phyloP scores from a whole-genome alignment of 2,888 invertebrate species.

The Hirtodrosophila histrioides region DNA sequence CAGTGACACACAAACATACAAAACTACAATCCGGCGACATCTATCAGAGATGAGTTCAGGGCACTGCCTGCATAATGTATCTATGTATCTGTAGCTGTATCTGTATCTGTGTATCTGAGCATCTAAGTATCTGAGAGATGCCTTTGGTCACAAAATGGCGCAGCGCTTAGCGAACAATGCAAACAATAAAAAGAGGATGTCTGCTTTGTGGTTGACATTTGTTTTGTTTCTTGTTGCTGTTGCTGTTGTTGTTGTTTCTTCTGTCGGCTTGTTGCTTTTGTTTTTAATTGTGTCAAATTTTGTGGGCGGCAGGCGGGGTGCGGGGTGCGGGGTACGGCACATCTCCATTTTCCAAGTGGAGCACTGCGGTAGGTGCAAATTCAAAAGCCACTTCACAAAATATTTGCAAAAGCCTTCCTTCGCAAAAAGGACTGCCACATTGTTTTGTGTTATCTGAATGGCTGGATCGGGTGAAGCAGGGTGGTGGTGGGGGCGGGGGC shows the following conservation, averaged over 20 bases:
- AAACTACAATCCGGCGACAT: slow-evolving; percentile 4
- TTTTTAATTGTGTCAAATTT: slow-evolving; percentile 77
- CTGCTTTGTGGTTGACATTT: slow-evolving; percentile 74
- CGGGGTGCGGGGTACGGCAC: slow-evolving; percentile 3
- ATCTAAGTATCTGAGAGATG: slow-evolving; percentile 66
- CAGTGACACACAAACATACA: slow-evolving; percentile 52
- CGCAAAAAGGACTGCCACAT: slow-evolving; percentile 41
- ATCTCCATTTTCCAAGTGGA: slow-evolving; percentile 48
- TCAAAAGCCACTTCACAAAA: slow-evolving; percentile 78
- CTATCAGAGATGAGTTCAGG: slow-evolving; percentile 16
- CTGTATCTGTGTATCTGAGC: slow-evolving; percentile 57
- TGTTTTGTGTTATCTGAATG: slow-evolving; percentile 44
- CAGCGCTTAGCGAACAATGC: slow-evolving; percentile 74
- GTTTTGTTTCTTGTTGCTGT: slow-evolving; percentile 54
- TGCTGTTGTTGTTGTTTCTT: slow-evolving; percentile 29
- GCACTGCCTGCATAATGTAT: slow-evolving; percentile 71
- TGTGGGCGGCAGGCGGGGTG: slow-evolving; percentile 15
- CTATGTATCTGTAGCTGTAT: slow-evolving; percentile 76
- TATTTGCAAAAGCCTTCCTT: slow-evolving; percentile 54
- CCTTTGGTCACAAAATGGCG: slow-evolving; percentile 75
- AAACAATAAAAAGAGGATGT: slow-evolving; percentile 61
- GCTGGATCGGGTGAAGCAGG: slow-evolving; percentile 1
- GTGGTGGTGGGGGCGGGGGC: neutral
- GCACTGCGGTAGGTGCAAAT: slow-evolving; percentile 75
- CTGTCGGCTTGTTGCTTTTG: slow-evolving; percentile 64